Evolutionary conservation across 2,797 vertebrate genomes (phyloP).

Genomic region (Poeciliopsis paucimaculata): DNA sequence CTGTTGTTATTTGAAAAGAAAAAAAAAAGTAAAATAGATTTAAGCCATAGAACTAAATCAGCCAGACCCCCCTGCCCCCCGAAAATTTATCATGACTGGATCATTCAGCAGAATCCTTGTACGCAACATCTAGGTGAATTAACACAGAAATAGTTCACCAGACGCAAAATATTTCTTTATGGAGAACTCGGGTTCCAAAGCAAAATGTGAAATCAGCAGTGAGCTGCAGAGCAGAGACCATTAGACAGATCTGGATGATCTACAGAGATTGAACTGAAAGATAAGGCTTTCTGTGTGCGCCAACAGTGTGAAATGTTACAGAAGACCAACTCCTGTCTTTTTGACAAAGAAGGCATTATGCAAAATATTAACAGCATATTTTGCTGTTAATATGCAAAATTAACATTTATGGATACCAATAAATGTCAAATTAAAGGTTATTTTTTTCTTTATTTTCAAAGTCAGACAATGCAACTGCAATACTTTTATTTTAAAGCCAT

Average conservation of each 20-base stretch:
- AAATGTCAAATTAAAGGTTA: background rate
- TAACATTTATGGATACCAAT: background rate
- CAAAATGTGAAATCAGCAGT: background rate
- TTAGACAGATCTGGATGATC: background rate
- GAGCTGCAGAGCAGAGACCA: background rate
- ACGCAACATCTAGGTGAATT: background rate
- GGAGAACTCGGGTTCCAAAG: background rate
- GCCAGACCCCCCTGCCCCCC: no score
- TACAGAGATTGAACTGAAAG: background rate
- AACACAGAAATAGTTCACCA: background rate
- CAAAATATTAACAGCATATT: background rate
- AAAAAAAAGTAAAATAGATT: background rate
- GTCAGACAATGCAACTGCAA: background rate
- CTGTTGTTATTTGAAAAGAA: background rate
- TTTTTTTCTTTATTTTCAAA: background rate
- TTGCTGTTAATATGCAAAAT: no score
- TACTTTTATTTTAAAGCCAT: background rate
- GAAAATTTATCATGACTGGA: background rate
- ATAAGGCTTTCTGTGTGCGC: background rate
- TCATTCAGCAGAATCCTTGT: background rate
- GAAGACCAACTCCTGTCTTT: background rate
- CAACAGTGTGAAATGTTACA: background rate
- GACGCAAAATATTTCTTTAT: background rate
- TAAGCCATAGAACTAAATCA: background rate
- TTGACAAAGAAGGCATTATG: background rate